These are phyloP conservation scores for Pagrus major DNA, from an alignment of 2,113 vertebrate species.

Conservation along the genomic window DNA sequence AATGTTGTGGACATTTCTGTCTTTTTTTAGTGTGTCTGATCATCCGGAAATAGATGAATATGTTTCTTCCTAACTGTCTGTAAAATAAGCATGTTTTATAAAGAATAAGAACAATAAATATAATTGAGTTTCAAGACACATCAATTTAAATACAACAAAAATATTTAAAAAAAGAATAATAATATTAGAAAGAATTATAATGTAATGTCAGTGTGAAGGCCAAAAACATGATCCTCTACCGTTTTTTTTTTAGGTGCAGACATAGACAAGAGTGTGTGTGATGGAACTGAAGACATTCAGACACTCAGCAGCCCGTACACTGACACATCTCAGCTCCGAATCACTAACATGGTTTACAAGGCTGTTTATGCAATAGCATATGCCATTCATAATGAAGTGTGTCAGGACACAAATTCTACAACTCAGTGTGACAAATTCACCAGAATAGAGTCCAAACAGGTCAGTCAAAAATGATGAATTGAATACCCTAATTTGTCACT, in stretches of 20 bases:
- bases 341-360: conserved; percentile 82
- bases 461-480: conserved; percentile 29
- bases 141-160: background rate
- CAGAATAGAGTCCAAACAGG: conserved; percentile 62
- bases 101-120: background rate
- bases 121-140: background rate
- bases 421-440: conserved; percentile 60
- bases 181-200: no score
- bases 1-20: background rate
- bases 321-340: conserved; percentile 79
- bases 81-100: background rate
- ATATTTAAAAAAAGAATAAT: background rate
- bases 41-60: no score
- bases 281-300: conserved; percentile 72
- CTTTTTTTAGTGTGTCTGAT: background rate
- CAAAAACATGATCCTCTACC: background rate
- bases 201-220: background rate
- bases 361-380: conserved; percentile 82
- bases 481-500: background rate
- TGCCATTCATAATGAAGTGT: conserved; percentile 70
- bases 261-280: conserved; percentile 43
- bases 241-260: conserved; percentile 17
- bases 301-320: conserved; percentile 69
- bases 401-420: conserved; percentile 42
- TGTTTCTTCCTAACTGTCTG: no score